Conservation (phyloP, 2,113 vertebrate genomes). For the Alces alces region DNA sequence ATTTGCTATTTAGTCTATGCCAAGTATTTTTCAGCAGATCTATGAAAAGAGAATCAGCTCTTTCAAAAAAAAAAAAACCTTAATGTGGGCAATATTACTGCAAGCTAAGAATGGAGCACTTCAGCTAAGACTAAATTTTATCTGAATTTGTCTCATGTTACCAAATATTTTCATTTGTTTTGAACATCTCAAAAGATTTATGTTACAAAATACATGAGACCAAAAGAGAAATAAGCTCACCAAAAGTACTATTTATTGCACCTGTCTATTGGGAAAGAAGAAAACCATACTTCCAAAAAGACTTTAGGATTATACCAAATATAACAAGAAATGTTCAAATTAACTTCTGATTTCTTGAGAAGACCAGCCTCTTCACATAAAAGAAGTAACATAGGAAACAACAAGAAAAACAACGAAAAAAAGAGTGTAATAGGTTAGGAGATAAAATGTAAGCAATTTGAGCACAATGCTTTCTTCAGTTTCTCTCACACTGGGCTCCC, state of each 20-base stretch:
- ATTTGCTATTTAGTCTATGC: not conserved
- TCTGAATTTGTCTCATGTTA: not conserved
- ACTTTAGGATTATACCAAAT: not conserved
- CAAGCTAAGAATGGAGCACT: not conserved
- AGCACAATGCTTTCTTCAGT: not conserved
- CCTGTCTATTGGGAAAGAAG: not conserved
- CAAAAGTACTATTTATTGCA: not conserved
- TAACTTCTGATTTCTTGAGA: not conserved
- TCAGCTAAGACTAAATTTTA: not conserved
- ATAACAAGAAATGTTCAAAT: not conserved
- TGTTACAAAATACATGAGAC: not conserved
- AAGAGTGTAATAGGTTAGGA: not conserved
- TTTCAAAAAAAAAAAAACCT: not conserved
- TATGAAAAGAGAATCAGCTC: not conserved
- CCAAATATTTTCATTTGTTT: not conserved
- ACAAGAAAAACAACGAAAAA: not conserved
- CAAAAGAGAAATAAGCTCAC: not conserved
- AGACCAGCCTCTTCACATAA: not conserved
- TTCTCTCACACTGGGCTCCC: not conserved
- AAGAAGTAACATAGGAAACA: not conserved
- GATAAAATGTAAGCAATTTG: not conserved
- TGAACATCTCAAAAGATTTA: conserved; percentile 2
- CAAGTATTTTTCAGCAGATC: not conserved
- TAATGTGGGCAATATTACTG: not conserved
- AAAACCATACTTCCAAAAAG: not conserved